These are phyloP conservation scores for Perithous albicinctus DNA, from an alignment of 2,888 invertebrate genomes.

Conservation along the genomic window DNA sequence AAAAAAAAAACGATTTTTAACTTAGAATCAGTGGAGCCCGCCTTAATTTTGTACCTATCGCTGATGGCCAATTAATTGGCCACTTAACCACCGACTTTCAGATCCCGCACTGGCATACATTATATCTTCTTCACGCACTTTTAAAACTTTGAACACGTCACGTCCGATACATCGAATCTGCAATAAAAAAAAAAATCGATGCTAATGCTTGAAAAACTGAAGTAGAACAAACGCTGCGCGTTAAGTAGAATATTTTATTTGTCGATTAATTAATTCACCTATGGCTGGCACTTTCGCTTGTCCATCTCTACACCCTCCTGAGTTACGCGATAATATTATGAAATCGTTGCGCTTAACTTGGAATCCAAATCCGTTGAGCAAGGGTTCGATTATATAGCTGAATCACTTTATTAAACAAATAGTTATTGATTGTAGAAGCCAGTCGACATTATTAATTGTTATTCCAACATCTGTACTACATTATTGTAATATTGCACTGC, in stretches of 20 bases:
- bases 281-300: conserved; percentile 45
- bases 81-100: not conserved
- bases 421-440: conserved; percentile 46
- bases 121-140: conserved; percentile 7
- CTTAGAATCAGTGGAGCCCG: too few species aligned
- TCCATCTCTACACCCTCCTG: conserved; percentile 32
- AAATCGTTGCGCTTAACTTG: conserved; percentile 46
- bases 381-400: conserved; percentile 18
- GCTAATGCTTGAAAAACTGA: conserved; percentile 31
- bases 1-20: too few species aligned
- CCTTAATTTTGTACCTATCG: not conserved
- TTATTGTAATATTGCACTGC: conserved; percentile 64
- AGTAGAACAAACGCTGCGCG: conserved; percentile 43
- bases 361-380: conserved; percentile 15
- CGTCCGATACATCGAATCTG: conserved; percentile 17
- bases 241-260: conserved; percentile 24
- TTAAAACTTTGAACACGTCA: conserved; percentile 16
- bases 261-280: not conserved
- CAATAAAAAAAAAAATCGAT: conserved; percentile 3
- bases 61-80: not conserved
- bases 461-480: conserved; percentile 30
- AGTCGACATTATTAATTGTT: conserved; percentile 40
- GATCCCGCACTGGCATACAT: conserved; percentile 14
- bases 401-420: conserved; percentile 40
- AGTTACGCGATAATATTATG: conserved; percentile 23